Percentiles rank a stretch among this genome's conserved stretches.
phyloP scores from a whole-genome alignment of 2,888 invertebrate genomes.

The Parapristionchus giblindavisi region DNA sequence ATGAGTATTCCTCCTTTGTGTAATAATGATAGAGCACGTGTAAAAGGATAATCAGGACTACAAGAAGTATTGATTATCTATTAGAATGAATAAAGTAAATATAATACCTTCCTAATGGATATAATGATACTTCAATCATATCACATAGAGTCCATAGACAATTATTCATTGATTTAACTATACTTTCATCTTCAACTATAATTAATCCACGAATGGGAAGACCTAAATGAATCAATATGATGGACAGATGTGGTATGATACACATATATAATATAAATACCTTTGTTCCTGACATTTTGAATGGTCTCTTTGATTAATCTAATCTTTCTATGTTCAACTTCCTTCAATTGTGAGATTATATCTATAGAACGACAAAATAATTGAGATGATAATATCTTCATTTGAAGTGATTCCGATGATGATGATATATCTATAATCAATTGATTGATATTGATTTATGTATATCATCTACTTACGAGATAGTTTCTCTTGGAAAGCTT shows the following conservation, averaged over 20 bases:
- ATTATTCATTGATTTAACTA: background rate
- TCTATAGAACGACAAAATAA: background rate
- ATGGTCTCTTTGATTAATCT: conserved; percentile 27
- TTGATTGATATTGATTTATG: no score
- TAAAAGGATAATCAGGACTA: conserved; percentile 1
- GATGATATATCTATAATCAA: background rate
- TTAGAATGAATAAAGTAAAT: background rate
- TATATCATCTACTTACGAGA: no score
- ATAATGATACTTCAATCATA: background rate
- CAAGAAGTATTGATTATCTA: background rate
- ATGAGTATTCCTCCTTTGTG: conserved; percentile 15
- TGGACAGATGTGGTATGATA: background rate
- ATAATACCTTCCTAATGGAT: conserved; percentile 6
- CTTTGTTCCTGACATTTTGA: background rate
- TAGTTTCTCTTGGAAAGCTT: conserved; percentile 6
- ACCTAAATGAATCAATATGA: background rate
- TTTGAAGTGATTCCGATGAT: background rate
- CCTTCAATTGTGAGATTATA: background rate
- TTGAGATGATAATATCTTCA: background rate
- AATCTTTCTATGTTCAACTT: conserved; percentile 23
- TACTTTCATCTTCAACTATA: background rate
- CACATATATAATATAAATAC: background rate
- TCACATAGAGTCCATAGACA: background rate
- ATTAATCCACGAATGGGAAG: background rate
- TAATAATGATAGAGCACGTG: background rate